These are phyloP conservation scores for Nematolebias whitei DNA, from an alignment of 2,113 vertebrate species.

Conservation along the genomic window DNA sequence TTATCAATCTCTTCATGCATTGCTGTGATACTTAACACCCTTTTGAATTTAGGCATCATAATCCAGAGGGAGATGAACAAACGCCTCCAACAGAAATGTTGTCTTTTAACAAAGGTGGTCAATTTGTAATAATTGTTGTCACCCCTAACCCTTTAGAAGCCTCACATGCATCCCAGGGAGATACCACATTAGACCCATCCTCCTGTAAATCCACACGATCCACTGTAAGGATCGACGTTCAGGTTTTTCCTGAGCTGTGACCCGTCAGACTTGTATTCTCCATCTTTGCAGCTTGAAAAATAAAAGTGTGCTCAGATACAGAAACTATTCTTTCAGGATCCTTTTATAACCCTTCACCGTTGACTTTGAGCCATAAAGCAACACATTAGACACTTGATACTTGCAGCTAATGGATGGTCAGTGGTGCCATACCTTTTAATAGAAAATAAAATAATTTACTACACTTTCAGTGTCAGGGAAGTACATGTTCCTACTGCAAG, in stretches of 20 bases:
- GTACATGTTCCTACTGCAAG: slow-evolving; percentile 36
- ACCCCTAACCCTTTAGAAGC: not conserved
- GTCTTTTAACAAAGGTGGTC: not conserved
- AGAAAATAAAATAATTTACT: slow-evolving; percentile 18
- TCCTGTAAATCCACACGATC: not conserved
- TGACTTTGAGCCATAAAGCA: not conserved
- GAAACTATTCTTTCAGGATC: not conserved
- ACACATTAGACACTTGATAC: not conserved
- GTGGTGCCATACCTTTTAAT: slow-evolving; percentile 15
- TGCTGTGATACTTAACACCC: no score
- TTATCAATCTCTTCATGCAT: not conserved
- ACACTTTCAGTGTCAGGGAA: slow-evolving; percentile 22
- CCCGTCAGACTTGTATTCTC: not conserved
- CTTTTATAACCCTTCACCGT: not conserved
- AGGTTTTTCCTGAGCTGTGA: not conserved
- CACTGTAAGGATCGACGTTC: not conserved
- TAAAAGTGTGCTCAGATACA: not conserved
- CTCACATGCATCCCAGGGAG: no score
- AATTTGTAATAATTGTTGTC: not conserved
- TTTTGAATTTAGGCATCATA: not conserved
- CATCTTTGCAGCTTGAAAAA: not conserved
- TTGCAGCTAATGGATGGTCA: not conserved
- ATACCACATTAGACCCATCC: no score
- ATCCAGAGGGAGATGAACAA: no score
- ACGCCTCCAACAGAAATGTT: not conserved